Evolutionary conservation across 2,113 vertebrate genomes (phyloP).

Genomic region (Albula glossodonta): DNA sequence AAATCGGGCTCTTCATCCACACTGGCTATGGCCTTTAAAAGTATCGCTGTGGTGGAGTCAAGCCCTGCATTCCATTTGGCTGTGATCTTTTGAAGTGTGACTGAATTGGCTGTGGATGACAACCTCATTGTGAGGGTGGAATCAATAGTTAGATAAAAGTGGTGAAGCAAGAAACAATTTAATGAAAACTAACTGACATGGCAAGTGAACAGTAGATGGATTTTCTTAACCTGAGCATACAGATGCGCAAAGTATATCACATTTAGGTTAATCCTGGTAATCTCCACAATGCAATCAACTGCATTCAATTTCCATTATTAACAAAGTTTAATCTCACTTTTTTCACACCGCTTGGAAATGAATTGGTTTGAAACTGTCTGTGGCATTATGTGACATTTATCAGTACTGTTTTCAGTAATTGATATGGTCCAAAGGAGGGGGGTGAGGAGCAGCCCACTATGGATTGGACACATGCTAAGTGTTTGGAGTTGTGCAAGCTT

Average conservation of each 20-base stretch:
- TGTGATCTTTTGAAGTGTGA: too few species aligned
- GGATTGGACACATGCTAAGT: neutral
- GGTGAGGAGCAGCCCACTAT: neutral
- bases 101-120: neutral
- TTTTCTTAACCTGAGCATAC: neutral
- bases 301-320: neutral
- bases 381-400: neutral
- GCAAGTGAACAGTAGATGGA: neutral
- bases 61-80: neutral
- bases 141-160: neutral
- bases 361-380: neutral
- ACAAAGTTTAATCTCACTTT: neutral
- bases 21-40: neutral
- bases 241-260: neutral
- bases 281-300: neutral
- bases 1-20: too few species aligned
- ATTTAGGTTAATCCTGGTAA: neutral
- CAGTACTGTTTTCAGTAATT: neutral
- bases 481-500: neutral
- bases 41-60: too few species aligned
- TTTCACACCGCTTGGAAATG: neutral
- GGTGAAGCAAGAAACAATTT: neutral
- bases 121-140: neutral
- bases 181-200: neutral
- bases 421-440: neutral